Conservation (phyloP, 2,113 vertebrate species). For the Tylochromis polylepis region DNA sequence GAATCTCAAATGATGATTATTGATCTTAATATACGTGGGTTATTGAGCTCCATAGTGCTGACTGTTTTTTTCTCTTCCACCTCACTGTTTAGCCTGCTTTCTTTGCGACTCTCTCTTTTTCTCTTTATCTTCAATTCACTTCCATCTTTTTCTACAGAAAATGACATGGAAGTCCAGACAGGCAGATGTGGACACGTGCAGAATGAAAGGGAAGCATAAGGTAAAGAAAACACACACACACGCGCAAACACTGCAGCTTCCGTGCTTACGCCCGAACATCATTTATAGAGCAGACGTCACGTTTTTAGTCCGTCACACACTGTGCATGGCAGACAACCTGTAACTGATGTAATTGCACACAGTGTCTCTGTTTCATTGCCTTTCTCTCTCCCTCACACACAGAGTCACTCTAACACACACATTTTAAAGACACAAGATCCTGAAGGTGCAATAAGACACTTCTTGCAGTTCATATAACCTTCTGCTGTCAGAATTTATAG, state of each 20-base stretch:
- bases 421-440: neutral
- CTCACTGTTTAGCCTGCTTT: neutral
- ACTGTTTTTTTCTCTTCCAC: neutral
- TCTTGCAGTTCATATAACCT: neutral
- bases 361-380: neutral
- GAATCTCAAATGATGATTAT: slow-evolving; percentile 53
- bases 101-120: neutral
- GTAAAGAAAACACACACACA: slow-evolving; percentile 63
- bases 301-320: neutral
- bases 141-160: slow-evolving; percentile 77
- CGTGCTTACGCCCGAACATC: neutral
- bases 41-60: slow-evolving; percentile 17
- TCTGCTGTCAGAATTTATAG: slow-evolving; percentile 1
- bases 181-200: slow-evolving; percentile 95
- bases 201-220: slow-evolving; percentile 99
- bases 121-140: slow-evolving; percentile 66
- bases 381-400: neutral
- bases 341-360: neutral
- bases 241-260: neutral
- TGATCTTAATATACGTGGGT: slow-evolving; percentile 39
- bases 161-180: slow-evolving; percentile 98
- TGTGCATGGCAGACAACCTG: neutral
- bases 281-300: slow-evolving; percentile 11
- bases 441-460: slow-evolving; percentile 16
- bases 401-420: neutral